Percentiles rank a stretch among this genome's conserved stretches.
These are phyloP conservation scores for Imbricaverruca yamaguchii DNA, from an alignment of 2,888 invertebrate species.

Conservation along the genomic window DNA sequence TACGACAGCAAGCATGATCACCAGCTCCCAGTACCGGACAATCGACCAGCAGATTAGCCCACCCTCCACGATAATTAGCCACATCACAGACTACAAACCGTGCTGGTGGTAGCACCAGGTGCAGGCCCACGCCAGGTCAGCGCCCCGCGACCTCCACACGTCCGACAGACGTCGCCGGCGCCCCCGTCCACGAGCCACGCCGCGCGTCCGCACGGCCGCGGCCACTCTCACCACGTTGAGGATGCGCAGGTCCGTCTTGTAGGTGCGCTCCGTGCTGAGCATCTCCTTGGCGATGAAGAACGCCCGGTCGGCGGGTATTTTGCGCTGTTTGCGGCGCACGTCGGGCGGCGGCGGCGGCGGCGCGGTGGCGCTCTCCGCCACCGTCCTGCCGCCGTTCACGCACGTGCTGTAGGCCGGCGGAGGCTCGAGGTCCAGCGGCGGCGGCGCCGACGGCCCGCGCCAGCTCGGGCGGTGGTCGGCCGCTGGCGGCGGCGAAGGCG, in stretches of 20 bases:
- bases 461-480: constrained; percentile 15
- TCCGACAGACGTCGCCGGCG: no score
- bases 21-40: no score
- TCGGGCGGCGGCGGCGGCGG: background rate
- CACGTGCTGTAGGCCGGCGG: background rate
- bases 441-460: constrained; percentile 23
- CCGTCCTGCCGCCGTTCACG: background rate
- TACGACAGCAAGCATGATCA: no score
- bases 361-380: background rate
- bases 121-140: no score
- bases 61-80: no score
- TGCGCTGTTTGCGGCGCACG: background rate
- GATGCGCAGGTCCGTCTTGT: constrained; percentile 87
- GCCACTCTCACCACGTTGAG: constrained; percentile 65
- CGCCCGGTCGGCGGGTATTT: constrained; percentile 55
- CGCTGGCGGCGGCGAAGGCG: no score
- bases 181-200: no score
- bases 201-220: no score
- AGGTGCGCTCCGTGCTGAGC: constrained; percentile 90
- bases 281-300: constrained; percentile 87
- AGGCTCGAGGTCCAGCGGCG: background rate
- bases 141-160: no score
- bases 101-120: no score
- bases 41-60: no score
- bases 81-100: no score